These are phyloP conservation scores for Thumatha senex DNA, from an alignment of 2,888 invertebrate species.

Conservation along the genomic window DNA sequence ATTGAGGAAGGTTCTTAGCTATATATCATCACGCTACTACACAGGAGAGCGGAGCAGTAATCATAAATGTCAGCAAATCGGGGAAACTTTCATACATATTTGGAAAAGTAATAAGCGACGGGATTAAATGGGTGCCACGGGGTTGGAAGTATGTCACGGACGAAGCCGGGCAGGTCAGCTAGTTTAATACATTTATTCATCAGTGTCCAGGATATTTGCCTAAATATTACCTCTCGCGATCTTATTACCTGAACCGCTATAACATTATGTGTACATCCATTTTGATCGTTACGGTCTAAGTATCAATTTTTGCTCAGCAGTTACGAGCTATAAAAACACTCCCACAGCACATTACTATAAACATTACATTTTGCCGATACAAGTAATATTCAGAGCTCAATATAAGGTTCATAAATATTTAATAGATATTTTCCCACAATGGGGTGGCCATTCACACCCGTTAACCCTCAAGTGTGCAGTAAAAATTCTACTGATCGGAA, in stretches of 20 bases:
- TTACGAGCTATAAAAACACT: conserved; percentile 49
- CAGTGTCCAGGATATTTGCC: background rate
- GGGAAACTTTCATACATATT: too few species aligned
- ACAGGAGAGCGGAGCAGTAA: too few species aligned
- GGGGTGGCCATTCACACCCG: conserved; percentile 79
- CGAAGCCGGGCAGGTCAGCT: too few species aligned
- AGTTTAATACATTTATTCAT: background rate
- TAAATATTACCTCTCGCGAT: conserved; percentile 6
- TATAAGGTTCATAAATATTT: conserved; percentile 77
- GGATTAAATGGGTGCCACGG: too few species aligned
- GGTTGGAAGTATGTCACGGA: too few species aligned
- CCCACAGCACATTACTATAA: conserved; percentile 49
- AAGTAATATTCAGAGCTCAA: conserved; percentile 55
- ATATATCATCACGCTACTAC: too few species aligned
- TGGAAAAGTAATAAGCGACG: too few species aligned
- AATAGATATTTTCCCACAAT: conserved; percentile 81
- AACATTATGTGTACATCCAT: conserved; percentile 20
- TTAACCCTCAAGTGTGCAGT: conserved; percentile 71
- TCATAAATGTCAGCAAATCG: too few species aligned
- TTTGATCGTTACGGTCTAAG: conserved; percentile 34
- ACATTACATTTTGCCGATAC: conserved; percentile 57
- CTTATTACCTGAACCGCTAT: conserved; percentile 10
- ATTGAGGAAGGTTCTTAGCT: too few species aligned
- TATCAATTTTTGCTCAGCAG: conserved; percentile 43
- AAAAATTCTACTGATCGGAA: conserved; percentile 72